phyloP scores from a whole-genome alignment of 1,140 invertebrate species.

The Drosophila ohnishii region DNA sequence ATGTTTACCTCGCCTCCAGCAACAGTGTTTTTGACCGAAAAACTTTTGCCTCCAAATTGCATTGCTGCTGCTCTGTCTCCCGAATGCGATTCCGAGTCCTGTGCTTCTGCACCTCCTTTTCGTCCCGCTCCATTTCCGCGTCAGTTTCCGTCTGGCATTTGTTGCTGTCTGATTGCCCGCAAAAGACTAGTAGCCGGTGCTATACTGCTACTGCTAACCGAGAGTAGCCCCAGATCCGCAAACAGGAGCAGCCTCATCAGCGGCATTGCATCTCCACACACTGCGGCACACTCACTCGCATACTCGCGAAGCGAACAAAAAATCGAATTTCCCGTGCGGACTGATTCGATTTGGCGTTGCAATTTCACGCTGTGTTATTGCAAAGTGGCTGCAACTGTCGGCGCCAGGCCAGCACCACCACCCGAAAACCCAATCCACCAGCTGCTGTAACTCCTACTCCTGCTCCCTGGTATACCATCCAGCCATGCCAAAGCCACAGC shows the following conservation, averaged over 20 bases:
- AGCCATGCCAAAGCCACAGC: constrained; percentile 36
- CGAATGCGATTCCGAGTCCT: background rate
- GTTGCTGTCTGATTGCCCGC: constrained; percentile 77
- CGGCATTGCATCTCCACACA: constrained; percentile 19
- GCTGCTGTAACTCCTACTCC: background rate
- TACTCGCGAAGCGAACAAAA: constrained; percentile 41
- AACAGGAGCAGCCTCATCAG: constrained; percentile 26
- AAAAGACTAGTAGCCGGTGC: constrained; percentile 55
- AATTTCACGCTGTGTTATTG: constrained; percentile 83
- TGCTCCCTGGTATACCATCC: background rate
- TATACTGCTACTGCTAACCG: background rate
- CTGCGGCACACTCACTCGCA: constrained; percentile 4
- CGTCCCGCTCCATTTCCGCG: constrained; percentile 9
- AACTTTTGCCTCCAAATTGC: constrained; percentile 53
- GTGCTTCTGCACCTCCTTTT: background rate
- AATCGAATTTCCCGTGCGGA: constrained; percentile 82
- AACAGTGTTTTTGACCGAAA: constrained; percentile 59
- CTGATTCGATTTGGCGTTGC: constrained; percentile 83
- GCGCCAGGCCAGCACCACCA: constrained; percentile 44
- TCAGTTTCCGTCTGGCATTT: constrained; percentile 52
- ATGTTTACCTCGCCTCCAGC: constrained; percentile 41
- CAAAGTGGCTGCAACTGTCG: constrained; percentile 79
- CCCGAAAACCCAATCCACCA: constrained; percentile 5
- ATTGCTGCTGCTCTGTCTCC: constrained; percentile 25
- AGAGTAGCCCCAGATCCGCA: constrained; percentile 14